Evolutionary conservation across 2,888 invertebrate species (phyloP).

Genomic region (Tetrapedia diversipes): DNA sequence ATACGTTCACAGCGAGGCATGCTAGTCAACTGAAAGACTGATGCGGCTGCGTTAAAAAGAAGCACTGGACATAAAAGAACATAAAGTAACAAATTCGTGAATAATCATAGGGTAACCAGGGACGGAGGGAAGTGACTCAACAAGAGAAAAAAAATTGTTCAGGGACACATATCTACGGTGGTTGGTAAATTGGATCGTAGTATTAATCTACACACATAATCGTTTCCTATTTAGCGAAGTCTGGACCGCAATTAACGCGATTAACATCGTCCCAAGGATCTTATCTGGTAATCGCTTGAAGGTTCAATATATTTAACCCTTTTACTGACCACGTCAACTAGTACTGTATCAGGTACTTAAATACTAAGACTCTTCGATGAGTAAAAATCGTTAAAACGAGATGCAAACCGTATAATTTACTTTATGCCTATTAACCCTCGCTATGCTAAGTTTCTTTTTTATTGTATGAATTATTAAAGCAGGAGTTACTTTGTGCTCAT

Average conservation of each 20-base stretch:
- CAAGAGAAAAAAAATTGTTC: neutral
- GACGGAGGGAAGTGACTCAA: neutral
- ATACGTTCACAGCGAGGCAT: constrained; percentile 36
- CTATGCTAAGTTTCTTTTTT: no score
- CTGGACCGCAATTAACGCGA: constrained; percentile 49
- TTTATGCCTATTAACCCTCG: no score
- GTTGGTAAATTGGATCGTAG: constrained; percentile 24
- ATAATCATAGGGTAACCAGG: constrained; percentile 29
- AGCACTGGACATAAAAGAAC: constrained; percentile 48
- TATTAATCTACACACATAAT: constrained; percentile 45
- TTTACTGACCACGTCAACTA: neutral
- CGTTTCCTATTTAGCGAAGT: constrained; percentile 58
- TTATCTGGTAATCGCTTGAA: constrained; percentile 20
- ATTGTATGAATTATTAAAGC: no score
- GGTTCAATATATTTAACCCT: constrained; percentile 17
- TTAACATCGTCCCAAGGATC: constrained; percentile 45
- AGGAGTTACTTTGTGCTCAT: no score
- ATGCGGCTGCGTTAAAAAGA: constrained; percentile 58
- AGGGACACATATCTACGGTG: constrained; percentile 27
- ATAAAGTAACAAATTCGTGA: constrained; percentile 31
- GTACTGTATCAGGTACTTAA: neutral
- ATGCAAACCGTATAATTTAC: no score
- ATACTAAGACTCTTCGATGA: no score
- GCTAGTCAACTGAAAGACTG: constrained; percentile 32
- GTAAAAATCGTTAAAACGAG: neutral